phyloP scores from a whole-genome alignment of 92 coral and sea anemone genomes.

The Palythoa heliodiscus region DNA sequence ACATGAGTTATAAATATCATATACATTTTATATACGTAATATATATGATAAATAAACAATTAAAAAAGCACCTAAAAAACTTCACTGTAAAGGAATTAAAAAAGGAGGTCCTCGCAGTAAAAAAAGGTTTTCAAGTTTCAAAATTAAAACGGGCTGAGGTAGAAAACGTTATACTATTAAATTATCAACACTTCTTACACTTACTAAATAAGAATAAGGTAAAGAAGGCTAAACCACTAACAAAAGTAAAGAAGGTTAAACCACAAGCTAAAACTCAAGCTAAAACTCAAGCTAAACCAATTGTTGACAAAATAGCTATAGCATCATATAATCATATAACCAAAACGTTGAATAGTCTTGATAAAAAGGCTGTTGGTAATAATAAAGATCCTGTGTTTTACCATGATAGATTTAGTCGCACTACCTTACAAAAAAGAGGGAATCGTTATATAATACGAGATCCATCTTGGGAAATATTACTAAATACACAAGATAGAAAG shows the following conservation, averaged over 20 bases:
- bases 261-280: not conserved
- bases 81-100: not conserved
- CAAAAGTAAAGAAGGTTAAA: not conserved
- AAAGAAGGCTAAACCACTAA: not conserved
- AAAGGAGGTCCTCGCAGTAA: too few species aligned
- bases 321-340: too few species aligned
- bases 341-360: not conserved
- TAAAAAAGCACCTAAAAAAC: too few species aligned
- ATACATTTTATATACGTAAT: too few species aligned
- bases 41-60: too few species aligned
- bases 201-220: constrained; percentile 2
- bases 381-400: not conserved
- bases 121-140: too few species aligned
- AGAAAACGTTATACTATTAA: constrained; percentile 4
- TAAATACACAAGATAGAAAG: not conserved
- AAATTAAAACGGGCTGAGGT: not conserved
- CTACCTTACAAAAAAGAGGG: too few species aligned
- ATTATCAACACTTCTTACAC: constrained; percentile 13
- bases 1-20: too few species aligned
- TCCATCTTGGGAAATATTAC: not conserved
- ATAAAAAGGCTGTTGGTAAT: not conserved
- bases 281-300: not conserved
- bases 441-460: not conserved
- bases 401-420: too few species aligned
- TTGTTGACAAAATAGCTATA: too few species aligned